These are phyloP conservation scores for Adineta ricciae DNA, from an alignment of 2,888 invertebrate genomes.

Conservation along the genomic window DNA sequence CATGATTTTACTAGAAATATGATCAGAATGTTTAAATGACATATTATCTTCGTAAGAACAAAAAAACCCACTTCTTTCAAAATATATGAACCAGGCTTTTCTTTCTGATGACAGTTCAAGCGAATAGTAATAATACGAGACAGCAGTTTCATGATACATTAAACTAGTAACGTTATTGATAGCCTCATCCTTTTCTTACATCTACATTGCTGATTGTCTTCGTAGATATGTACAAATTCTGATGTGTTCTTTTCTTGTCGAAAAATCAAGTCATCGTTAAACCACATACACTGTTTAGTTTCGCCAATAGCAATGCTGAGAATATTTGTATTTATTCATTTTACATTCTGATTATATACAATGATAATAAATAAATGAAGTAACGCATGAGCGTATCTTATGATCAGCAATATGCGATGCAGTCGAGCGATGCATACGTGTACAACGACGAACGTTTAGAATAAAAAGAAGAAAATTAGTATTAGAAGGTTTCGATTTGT, in stretches of 20 bases:
- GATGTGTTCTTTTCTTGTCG: neutral
- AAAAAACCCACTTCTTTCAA: too few species aligned
- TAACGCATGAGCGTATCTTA: neutral
- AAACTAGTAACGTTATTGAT: neutral
- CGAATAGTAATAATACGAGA: too few species aligned
- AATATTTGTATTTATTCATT: neutral
- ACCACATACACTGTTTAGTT: neutral
- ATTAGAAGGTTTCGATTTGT: neutral
- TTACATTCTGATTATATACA: neutral
- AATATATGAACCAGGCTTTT: too few species aligned
- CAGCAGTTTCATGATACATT: neutral
- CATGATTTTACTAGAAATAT: too few species aligned
- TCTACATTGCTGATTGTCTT: neutral
- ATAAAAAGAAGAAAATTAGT: neutral
- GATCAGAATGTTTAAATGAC: too few species aligned
- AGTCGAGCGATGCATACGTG: neutral
- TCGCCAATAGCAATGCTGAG: neutral
- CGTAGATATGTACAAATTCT: too few species aligned
- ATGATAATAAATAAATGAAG: neutral
- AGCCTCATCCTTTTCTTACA: neutral
- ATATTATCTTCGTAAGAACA: too few species aligned
- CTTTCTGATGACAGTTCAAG: too few species aligned
- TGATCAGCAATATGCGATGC: neutral
- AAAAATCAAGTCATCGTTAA: neutral
- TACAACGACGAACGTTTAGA: neutral